These are phyloP conservation scores for Tenebrosternarchus preto DNA, from an alignment of 2,113 vertebrate genomes.

Conservation along the genomic window DNA sequence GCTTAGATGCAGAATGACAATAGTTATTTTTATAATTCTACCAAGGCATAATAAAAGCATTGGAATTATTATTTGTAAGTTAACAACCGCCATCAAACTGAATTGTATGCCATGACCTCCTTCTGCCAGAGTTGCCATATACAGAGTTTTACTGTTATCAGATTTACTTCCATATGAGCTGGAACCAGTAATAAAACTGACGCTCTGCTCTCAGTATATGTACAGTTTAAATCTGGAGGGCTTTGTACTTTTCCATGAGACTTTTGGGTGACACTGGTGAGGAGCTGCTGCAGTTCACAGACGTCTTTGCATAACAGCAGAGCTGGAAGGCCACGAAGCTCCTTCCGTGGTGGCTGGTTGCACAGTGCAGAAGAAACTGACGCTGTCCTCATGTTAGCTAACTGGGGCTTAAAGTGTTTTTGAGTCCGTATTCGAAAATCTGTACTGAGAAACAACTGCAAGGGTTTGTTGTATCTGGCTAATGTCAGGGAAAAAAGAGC, in stretches of 20 bases:
- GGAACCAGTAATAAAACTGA: background rate
- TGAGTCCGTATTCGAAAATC: too few relatives aligned
- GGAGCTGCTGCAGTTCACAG: too few relatives aligned
- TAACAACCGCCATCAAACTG: background rate
- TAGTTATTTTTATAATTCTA: slow-evolving; percentile 21
- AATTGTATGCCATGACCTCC: background rate
- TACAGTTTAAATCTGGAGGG: background rate
- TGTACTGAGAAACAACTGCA: background rate
- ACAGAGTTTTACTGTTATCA: background rate
- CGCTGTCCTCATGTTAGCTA: too few relatives aligned
- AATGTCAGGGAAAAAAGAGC: background rate
- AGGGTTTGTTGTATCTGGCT: slow-evolving; percentile 1
- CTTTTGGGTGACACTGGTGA: too few relatives aligned
- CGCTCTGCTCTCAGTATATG: background rate
- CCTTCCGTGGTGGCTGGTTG: too few relatives aligned
- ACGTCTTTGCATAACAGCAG: too few relatives aligned
- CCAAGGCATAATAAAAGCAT: slow-evolving; percentile 31
- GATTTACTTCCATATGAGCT: background rate
- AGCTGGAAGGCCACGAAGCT: too few relatives aligned
- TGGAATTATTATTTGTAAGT: background rate
- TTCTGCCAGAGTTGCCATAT: background rate
- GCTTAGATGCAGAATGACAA: slow-evolving; percentile 55
- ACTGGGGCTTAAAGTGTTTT: too few relatives aligned
- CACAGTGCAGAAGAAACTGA: too few relatives aligned
- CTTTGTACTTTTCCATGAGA: background rate